These are phyloP conservation scores for Orchesellides sinensis DNA, from an alignment of 2,888 invertebrate genomes.

Conservation along the genomic window DNA sequence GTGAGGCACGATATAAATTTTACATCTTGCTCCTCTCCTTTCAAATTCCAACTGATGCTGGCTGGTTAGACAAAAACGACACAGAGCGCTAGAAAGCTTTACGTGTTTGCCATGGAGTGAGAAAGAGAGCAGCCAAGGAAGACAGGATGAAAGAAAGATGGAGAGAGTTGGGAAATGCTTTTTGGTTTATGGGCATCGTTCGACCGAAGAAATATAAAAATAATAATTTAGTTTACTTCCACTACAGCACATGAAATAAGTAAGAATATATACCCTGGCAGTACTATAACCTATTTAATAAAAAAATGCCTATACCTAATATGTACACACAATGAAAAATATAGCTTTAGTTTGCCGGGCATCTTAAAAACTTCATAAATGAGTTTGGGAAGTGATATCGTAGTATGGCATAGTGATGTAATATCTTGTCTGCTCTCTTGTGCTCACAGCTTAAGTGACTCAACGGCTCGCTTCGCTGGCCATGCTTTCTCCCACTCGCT, in stretches of 20 bases:
- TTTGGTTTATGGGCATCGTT: constrained; percentile 33
- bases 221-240: constrained; percentile 40
- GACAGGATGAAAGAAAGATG: neutral
- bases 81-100: too few relatives aligned
- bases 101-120: neutral
- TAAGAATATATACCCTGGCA: neutral
- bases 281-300: neutral
- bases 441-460: constrained; percentile 23
- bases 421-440: neutral
- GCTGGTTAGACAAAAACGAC: constrained; percentile 8
- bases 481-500: neutral
- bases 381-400: constrained; percentile 32
- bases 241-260: neutral
- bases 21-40: constrained; percentile 1
- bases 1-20: neutral
- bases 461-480: neutral
- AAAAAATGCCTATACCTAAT: too few relatives aligned
- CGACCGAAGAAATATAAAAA: constrained; percentile 32
- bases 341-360: neutral
- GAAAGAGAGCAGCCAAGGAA: neutral
- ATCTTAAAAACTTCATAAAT: constrained; percentile 20
- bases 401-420: neutral
- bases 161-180: constrained; percentile 20
- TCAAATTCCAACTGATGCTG: neutral
- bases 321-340: too few relatives aligned